Conservation (phyloP, 2,797 vertebrate species). For the Crax fasciolata region DNA sequence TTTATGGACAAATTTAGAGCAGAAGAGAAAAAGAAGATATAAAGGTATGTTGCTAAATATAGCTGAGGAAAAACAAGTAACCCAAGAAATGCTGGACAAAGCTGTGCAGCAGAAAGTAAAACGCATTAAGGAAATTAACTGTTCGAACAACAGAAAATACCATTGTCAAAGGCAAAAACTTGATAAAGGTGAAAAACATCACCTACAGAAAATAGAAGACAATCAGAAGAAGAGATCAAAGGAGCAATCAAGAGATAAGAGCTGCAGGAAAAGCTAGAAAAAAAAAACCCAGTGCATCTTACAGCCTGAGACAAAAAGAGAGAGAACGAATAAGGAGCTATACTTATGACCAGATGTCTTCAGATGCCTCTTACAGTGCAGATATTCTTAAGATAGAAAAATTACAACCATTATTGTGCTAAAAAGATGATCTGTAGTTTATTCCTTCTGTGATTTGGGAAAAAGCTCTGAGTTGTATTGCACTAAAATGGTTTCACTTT, state of each 20-base stretch:
- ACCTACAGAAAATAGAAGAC: background rate
- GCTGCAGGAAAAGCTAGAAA: constrained; percentile 9
- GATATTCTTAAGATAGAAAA: background rate
- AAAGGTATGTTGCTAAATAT: constrained; percentile 6
- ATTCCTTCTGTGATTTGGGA: background rate
- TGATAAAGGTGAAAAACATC: constrained; percentile 4
- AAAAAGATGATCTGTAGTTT: background rate
- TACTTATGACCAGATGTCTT: background rate
- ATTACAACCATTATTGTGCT: background rate
- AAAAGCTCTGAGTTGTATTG: background rate
- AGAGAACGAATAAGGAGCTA: background rate
- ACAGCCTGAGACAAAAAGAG: constrained; percentile 7
- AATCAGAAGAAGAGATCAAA: constrained; percentile 9
- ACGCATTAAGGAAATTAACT: background rate
- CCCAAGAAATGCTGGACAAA: constrained; percentile 27
- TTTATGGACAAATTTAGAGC: background rate
- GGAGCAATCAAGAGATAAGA: background rate
- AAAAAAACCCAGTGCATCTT: background rate
- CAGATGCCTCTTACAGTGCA: background rate
- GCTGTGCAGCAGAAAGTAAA: constrained; percentile 2
- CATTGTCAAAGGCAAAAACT: background rate
- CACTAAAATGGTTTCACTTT: constrained; percentile 21
- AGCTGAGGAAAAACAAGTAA: constrained; percentile 47
- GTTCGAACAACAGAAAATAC: background rate
- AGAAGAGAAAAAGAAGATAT: constrained; percentile 19